Conservation (phyloP, 2,888 invertebrate species). For the Plagodis dolabraria region DNA sequence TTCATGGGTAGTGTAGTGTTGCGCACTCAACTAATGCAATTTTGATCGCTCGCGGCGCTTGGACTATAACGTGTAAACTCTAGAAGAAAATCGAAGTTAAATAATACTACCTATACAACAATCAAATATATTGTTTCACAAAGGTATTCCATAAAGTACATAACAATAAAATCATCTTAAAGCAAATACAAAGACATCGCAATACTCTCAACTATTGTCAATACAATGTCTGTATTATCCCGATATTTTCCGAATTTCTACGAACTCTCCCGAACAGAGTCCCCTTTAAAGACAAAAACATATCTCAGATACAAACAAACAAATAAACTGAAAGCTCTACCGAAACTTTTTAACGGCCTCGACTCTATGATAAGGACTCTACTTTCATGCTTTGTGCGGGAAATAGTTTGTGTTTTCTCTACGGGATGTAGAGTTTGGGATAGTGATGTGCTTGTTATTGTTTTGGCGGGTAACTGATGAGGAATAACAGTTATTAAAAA, state of each 20-base stretch:
- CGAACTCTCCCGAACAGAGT: background rate
- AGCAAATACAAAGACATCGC: too few species aligned
- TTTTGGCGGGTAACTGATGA: background rate
- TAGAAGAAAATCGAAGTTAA: too few species aligned
- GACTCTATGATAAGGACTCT: slow-evolving; percentile 34
- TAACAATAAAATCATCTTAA: too few species aligned
- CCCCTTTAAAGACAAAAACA: slow-evolving; percentile 11
- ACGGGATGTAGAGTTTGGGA: slow-evolving; percentile 2
- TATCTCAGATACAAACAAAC: slow-evolving; percentile 34
- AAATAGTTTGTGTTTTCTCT: slow-evolving; percentile 22
- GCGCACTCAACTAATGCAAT: slow-evolving; percentile 25
- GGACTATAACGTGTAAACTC: slow-evolving; percentile 3
- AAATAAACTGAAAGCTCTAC: slow-evolving; percentile 33
- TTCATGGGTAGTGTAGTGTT: background rate
- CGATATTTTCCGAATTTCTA: background rate
- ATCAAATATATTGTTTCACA: too few species aligned
- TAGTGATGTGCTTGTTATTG: slow-evolving; percentile 1
- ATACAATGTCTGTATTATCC: background rate
- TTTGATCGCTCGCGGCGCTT: slow-evolving; percentile 17
- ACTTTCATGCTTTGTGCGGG: slow-evolving; percentile 20
- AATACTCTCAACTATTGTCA: too few species aligned
- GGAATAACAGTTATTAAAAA: too few species aligned
- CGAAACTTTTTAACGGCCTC: slow-evolving; percentile 37
- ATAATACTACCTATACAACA: too few species aligned
- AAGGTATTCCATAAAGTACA: too few species aligned